Evolutionary conservation across 2,797 vertebrate species (phyloP).

Genomic region (Mormyrus proboscirostris): DNA sequence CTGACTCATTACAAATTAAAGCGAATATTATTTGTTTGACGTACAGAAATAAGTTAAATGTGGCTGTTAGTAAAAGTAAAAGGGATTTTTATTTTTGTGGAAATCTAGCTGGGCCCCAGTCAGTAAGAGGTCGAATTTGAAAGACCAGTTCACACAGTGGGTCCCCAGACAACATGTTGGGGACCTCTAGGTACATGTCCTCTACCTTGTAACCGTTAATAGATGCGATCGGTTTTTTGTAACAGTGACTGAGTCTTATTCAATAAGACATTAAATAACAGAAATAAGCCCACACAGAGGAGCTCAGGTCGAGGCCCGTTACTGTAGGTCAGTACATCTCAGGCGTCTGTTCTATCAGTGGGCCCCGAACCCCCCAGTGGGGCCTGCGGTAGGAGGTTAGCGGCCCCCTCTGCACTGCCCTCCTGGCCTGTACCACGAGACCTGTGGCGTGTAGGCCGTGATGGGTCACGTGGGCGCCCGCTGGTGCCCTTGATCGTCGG

Average conservation of each 20-base stretch:
- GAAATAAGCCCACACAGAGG: neutral
- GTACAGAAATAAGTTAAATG: neutral
- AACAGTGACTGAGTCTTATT: neutral
- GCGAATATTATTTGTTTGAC: neutral
- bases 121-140: neutral
- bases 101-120: neutral
- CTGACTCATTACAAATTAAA: neutral
- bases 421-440: neutral
- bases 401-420: neutral
- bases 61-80: neutral
- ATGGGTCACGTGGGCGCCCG: neutral
- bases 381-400: neutral
- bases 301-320: neutral
- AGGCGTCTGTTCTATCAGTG: neutral
- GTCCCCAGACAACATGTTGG: neutral
- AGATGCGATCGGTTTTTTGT: neutral
- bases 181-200: neutral
- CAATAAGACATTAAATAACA: slow-evolving; percentile 10
- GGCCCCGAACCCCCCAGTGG: neutral
- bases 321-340: neutral
- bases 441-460: neutral
- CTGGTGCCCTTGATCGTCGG: neutral
- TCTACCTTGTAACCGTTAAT: neutral
- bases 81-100: neutral
- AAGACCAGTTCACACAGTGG: neutral